A percentile compares a stretch with the other conserved stretches of the same genome.
Conservation (phyloP, 1,140 invertebrate genomes). For the Medauroidea extradentata region DNA sequence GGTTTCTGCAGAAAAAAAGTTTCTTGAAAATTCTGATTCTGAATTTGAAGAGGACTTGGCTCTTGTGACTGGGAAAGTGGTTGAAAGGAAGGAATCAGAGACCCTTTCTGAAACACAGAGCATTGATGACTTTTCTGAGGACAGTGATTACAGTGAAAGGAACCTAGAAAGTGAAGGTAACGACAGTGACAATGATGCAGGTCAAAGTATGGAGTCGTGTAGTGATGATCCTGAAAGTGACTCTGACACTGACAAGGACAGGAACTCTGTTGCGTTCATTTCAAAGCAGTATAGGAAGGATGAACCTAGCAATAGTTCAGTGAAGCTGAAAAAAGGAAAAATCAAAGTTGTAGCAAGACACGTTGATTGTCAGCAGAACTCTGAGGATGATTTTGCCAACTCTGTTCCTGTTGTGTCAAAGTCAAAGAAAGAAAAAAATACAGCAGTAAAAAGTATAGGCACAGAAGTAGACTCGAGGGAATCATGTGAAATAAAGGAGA, state of each 20-base stretch:
- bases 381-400: constrained; percentile 11
- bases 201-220: background rate
- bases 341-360: constrained; percentile 19
- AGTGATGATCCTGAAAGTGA: constrained; percentile 15
- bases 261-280: background rate
- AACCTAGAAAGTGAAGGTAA: constrained; percentile 26
- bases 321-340: constrained; percentile 30
- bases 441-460: constrained; percentile 12
- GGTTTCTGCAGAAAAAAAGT: constrained; percentile 56
- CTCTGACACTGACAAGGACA: constrained; percentile 13
- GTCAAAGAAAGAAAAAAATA: constrained; percentile 24
- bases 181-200: constrained; percentile 11
- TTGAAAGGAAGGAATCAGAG: constrained; percentile 24
- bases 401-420: constrained; percentile 28
- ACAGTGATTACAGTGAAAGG: constrained; percentile 21
- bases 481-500: no score
- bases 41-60: constrained; percentile 63
- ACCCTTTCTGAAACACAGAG: constrained; percentile 11
- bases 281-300: constrained; percentile 20
- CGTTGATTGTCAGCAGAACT: constrained; percentile 5
- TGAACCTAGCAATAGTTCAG: constrained; percentile 23
- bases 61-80: constrained; percentile 41
- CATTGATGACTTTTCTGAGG: constrained; percentile 15
- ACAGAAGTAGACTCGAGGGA: no score
- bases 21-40: constrained; percentile 51